Evolutionary conservation across 2,797 vertebrate genomes (phyloP), one percentile per base, ranked within the genome.

Genomic region (Dendrocincla tyrannina): DNA sequence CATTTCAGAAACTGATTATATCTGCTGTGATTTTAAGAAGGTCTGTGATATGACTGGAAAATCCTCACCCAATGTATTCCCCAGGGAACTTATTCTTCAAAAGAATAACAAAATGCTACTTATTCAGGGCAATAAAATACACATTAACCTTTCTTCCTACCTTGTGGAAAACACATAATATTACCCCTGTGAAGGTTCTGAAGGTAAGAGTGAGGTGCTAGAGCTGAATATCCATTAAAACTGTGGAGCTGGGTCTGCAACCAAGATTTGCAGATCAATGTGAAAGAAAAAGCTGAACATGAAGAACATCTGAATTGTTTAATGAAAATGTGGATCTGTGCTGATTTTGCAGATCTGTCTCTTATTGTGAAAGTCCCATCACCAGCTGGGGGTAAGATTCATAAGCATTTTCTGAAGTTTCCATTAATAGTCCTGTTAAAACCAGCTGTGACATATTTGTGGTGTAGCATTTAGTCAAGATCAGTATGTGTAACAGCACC

Each of bases 1-100:
- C 92, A 97, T 97, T 96, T 97, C 93, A 96, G 96, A 97, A 97
- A 93, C 93, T 94, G 94, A 96, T 96, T 90, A 33, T 93, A 97
- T 97, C 85, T 96, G 66, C 87, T 79, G 56, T 79, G 91, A 96
- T 96, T 97, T 97, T 96, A 96, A 97, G 96, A 94, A 95, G 69
- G 64, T 77, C 92, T 97, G 94, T 66, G 69, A 68, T 94, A 96
- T 13, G 82, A 93, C 94, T 95, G 68, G 91, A 95, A 97, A 95
- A 94, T 92, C 86, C 94, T 97, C 83, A 86, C 66, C 74, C 88
- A 87, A 93, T 67, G 18, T 63, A 39, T 69, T 93, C 88, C 73
- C 66, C 41, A 37, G 56, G 56, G 92, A 95, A 93, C 17, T 79
- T 87, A 91, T 69, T 97, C 66, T 93, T 96, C 69, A 88, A 90